These are phyloP conservation scores for Choristoneura fumiferana DNA, from an alignment of 1,140 invertebrate genomes.

Conservation along the genomic window DNA sequence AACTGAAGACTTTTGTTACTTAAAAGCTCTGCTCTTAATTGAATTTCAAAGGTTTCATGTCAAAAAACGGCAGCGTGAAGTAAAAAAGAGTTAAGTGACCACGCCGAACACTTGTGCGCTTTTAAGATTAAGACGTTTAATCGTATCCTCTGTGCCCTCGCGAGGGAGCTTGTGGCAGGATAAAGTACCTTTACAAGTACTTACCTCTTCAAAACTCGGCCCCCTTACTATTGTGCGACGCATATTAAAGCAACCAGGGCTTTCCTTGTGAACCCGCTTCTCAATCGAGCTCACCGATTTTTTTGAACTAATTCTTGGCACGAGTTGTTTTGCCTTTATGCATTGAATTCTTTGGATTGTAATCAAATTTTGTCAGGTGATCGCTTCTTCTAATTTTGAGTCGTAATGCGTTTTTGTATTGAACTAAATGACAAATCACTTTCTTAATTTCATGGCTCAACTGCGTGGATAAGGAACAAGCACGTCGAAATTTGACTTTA, in stretches of 20 bases:
- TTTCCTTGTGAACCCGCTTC: constrained; percentile 57
- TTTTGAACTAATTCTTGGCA: constrained; percentile 49
- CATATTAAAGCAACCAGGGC: constrained; percentile 62
- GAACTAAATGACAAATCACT: too few relatives aligned
- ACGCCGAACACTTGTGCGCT: constrained; percentile 37
- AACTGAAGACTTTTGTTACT: too few relatives aligned
- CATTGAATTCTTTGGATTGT: not conserved
- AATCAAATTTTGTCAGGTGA: not conserved
- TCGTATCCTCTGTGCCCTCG: constrained; percentile 53
- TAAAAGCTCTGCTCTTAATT: constrained; percentile 7
- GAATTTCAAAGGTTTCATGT: constrained; percentile 23
- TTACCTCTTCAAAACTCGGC: constrained; percentile 66
- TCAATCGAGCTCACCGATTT: constrained; percentile 54
- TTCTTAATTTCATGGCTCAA: too few relatives aligned
- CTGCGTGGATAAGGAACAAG: too few relatives aligned
- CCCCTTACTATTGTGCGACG: constrained; percentile 68
- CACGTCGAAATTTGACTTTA: too few relatives aligned
- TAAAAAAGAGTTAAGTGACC: constrained; percentile 26
- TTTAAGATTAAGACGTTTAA: constrained; percentile 70
- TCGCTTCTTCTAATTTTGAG: not conserved
- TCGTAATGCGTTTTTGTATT: too few relatives aligned
- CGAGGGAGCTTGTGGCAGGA: constrained; percentile 63
- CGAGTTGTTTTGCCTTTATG: constrained; percentile 52
- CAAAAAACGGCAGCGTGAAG: constrained; percentile 1
- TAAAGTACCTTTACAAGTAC: constrained; percentile 65